phyloP scores from a whole-genome alignment of 1,140 invertebrate genomes.

The Colletes gigas region DNA sequence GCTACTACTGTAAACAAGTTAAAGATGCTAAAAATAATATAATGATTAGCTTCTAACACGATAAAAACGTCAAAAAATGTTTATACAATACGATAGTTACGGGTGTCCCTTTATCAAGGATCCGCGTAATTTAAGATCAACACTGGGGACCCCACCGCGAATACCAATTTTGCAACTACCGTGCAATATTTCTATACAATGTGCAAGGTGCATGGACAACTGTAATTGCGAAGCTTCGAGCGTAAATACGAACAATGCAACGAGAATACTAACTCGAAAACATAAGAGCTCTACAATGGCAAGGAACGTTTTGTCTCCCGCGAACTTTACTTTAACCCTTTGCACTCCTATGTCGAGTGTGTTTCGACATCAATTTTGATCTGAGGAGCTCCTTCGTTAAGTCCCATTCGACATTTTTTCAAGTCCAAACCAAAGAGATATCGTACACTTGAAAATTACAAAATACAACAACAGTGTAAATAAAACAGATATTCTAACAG shows the following conservation, averaged over 20 bases:
- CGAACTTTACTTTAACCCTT: not conserved
- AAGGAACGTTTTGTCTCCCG: not conserved
- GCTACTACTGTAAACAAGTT: constrained; percentile 12
- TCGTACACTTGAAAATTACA: no score
- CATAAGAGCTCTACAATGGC: not conserved
- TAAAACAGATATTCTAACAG: no score
- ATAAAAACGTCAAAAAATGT: constrained; percentile 1
- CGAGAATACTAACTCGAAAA: not conserved
- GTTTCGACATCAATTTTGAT: no score
- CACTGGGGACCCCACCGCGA: constrained; percentile 23
- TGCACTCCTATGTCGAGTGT: no score
- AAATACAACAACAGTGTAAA: no score
- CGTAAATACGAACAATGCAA: constrained; percentile 17
- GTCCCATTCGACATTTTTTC: no score
- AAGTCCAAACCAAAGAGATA: no score
- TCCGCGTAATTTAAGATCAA: constrained; percentile 36
- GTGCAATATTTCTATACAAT: constrained; percentile 12
- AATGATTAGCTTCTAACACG: not conserved
- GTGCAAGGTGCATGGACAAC: not conserved
- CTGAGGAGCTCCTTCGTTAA: no score
- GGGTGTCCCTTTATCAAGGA: not conserved
- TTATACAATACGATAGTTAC: constrained; percentile 11
- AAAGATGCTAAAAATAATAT: constrained; percentile 20
- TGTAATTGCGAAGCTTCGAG: constrained; percentile 4
- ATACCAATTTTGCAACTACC: constrained; percentile 26